A percentile compares a stretch with the other conserved stretches of the same genome.
phyloP scores from a whole-genome alignment of 2,888 invertebrate species.

The Heliconius charithonia region DNA sequence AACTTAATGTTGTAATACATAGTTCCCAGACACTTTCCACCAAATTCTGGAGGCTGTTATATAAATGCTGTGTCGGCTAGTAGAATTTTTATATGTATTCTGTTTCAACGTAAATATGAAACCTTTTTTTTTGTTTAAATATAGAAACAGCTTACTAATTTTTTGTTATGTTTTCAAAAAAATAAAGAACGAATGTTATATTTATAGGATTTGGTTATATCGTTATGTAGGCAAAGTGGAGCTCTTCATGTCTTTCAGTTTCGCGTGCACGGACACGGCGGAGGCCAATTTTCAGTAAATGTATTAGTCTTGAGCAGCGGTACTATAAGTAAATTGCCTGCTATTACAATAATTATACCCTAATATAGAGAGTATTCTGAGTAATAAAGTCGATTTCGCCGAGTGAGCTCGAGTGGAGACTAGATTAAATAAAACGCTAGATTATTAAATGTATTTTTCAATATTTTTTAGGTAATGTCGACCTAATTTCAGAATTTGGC shows the following conservation, averaged over 20 bases:
- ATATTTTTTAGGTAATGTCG: neutral
- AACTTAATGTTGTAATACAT: too few relatives aligned
- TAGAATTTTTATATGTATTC: too few relatives aligned
- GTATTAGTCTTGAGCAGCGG: slow-evolving; percentile 8
- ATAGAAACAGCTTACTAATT: too few relatives aligned
- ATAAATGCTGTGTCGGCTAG: too few relatives aligned
- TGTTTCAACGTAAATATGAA: too few relatives aligned
- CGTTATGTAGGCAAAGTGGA: neutral
- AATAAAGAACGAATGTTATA: too few relatives aligned
- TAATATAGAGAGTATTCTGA: neutral
- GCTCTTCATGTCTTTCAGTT: neutral
- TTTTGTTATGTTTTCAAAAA: too few relatives aligned
- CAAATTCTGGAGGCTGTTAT: too few relatives aligned
- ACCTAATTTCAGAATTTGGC: neutral
- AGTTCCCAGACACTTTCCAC: too few relatives aligned
- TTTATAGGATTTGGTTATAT: too few relatives aligned
- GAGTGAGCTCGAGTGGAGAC: neutral
- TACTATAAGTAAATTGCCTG: slow-evolving; percentile 18
- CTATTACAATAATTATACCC: slow-evolving; percentile 6
- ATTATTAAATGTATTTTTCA: slow-evolving; percentile 7
- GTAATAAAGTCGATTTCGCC: slow-evolving; percentile 1
- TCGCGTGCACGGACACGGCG: neutral
- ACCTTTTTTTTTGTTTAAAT: too few relatives aligned
- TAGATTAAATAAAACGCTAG: neutral
- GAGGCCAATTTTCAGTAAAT: slow-evolving; percentile 12